Evolutionary conservation across 2,113 vertebrate genomes (phyloP), one percentile per base, ranked within the genome.

Genomic region (Struthio camelus): DNA sequence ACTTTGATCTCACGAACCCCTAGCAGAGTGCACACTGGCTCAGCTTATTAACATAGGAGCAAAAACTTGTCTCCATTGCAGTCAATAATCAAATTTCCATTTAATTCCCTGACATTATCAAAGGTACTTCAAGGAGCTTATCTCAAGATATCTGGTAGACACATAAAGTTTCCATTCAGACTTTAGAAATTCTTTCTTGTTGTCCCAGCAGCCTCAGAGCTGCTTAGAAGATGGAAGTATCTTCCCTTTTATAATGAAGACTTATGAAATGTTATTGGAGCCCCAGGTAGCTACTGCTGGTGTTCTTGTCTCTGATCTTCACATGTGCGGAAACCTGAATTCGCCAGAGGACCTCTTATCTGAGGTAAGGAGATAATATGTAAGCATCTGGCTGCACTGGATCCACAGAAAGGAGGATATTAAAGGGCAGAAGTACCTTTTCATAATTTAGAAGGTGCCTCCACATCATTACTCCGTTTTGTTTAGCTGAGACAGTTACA

Each of bases 91-190:
- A 77, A 89, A 89, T 82, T 93, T 50, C 54, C 54, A 71, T 92
- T 79, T 81, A 64, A 89, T 89, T 80, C 77, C 44, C 28, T 90
- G 71, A 94, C 59, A 40, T 91, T 85, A 92, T 91, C 82, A 80
- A 87, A 87, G 75, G 75, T 94, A 82, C 87, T 96, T 85, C 71
- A 90, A 90, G 66, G 40, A 95, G 38, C 89, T 96, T 93, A 91
- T 96, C 90, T 95, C 77, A 79, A 92, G 83, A 25, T 72, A 62
- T 42, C 88, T 72, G 53, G 23, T 77, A 77, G 80, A 80, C 50
- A 62, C 58, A 91, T 59, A 91, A 91, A 40, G 54, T 89, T 95
- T 96, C 67, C 87, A 80, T 83, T 94, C 81, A 94, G 78, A 54
- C 46, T 77, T 30, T 83, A 76, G 78, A 85, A 91, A 92, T 85